These are phyloP conservation scores for Eleginops maclovinus DNA, from an alignment of 2,113 vertebrate species.

Conservation along the genomic window DNA sequence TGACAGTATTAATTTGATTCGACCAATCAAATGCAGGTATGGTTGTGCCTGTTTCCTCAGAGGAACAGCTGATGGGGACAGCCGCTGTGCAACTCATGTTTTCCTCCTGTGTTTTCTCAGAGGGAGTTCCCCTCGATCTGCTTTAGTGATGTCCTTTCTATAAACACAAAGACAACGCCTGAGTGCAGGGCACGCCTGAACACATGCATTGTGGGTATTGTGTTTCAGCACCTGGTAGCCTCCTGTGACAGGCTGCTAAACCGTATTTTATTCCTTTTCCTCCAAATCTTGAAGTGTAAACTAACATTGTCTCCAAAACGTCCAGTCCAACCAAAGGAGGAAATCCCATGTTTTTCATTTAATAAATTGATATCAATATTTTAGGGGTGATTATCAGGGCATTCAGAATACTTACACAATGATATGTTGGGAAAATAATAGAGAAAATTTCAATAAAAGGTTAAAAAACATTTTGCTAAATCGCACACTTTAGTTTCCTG, in stretches of 20 bases:
- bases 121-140: slow-evolving; percentile 57
- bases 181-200: neutral
- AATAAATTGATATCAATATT: no score
- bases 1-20: neutral
- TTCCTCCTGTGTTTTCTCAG: slow-evolving; percentile 51
- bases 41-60: neutral
- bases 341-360: no score
- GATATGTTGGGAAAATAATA: no score
- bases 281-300: no score
- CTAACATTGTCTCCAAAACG: no score
- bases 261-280: no score
- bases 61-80: neutral
- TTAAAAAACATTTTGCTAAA: no score
- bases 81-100: slow-evolving; percentile 45
- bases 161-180: slow-evolving; percentile 37
- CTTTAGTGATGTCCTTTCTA: slow-evolving; percentile 42
- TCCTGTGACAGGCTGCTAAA: slow-evolving; percentile 2
- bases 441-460: no score
- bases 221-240: slow-evolving; percentile 42
- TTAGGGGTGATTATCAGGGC: no score
- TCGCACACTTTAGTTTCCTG: no score
- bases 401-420: no score
- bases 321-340: no score
- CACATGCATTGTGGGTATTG: slow-evolving; percentile 29
- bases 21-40: neutral